These are phyloP conservation scores for Phthorimaea operculella DNA, from an alignment of 1,140 invertebrate genomes.

Conservation along the genomic window DNA sequence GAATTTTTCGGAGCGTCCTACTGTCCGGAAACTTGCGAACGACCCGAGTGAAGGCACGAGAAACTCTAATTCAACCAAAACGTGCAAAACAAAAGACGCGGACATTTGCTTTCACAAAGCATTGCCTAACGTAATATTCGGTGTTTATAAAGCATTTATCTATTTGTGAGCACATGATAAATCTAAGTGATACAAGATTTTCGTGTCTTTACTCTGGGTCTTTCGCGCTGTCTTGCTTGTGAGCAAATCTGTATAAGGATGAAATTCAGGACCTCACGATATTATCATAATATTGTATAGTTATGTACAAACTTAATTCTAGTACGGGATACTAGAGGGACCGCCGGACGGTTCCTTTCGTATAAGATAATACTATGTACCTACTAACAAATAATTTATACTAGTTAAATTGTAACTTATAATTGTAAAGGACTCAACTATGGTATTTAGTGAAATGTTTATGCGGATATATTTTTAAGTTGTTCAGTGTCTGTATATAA, in stretches of 20 bases:
- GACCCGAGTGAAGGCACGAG: too few species aligned
- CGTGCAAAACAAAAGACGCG: too few species aligned
- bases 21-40: too few species aligned
- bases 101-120: too few species aligned
- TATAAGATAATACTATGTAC: slow-evolving; percentile 25
- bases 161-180: neutral
- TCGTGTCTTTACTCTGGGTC: neutral
- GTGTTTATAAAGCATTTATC: too few species aligned
- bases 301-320: slow-evolving; percentile 44
- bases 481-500: slow-evolving; percentile 56
- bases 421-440: slow-evolving; percentile 64
- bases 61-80: too few species aligned
- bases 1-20: too few species aligned
- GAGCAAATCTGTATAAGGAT: too few species aligned
- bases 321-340: slow-evolving; percentile 50
- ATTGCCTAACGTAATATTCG: too few species aligned
- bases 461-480: slow-evolving; percentile 39
- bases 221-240: too few species aligned
- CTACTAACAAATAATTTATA: slow-evolving; percentile 28
- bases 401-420: slow-evolving; percentile 51
- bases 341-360: slow-evolving; percentile 42
- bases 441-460: slow-evolving; percentile 60
- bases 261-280: neutral
- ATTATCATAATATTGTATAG: slow-evolving; percentile 38
- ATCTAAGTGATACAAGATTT: neutral